Evolutionary conservation across 2,888 invertebrate species (phyloP).

Genomic region (Agonopterix alstromeriana): DNA sequence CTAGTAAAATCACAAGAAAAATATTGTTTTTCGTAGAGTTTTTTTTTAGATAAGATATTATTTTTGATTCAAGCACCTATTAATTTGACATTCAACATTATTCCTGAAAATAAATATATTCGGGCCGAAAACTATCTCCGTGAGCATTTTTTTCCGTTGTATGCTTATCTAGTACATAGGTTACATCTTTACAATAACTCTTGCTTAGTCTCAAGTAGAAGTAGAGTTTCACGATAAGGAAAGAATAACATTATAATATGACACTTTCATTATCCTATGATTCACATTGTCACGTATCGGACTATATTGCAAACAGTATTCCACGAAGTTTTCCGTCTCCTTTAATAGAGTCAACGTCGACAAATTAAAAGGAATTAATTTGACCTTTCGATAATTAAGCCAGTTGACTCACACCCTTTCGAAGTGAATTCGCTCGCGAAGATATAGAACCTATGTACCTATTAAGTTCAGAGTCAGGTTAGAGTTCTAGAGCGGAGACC

Average conservation of each 20-base stretch:
- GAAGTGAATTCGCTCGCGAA: constrained; percentile 1
- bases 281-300: neutral
- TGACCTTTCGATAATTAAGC: constrained; percentile 65
- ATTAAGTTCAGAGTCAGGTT: too few relatives aligned
- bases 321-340: constrained; percentile 8
- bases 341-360: constrained; percentile 18
- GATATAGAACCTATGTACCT: too few relatives aligned
- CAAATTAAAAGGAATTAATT: constrained; percentile 66
- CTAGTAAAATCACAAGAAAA: too few relatives aligned
- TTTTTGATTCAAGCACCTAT: too few relatives aligned
- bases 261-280: constrained; percentile 2
- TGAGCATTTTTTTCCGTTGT: too few relatives aligned
- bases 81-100: too few relatives aligned
- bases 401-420: constrained; percentile 11
- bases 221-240: neutral
- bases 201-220: neutral
- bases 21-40: too few relatives aligned
- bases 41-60: too few relatives aligned
- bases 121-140: too few relatives aligned
- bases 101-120: too few relatives aligned
- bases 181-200: neutral
- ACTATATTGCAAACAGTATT: neutral
- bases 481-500: too few relatives aligned
- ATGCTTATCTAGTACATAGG: neutral
- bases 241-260: neutral